phyloP scores from a whole-genome alignment of 2,113 vertebrate species.

The Pipra filicauda region DNA sequence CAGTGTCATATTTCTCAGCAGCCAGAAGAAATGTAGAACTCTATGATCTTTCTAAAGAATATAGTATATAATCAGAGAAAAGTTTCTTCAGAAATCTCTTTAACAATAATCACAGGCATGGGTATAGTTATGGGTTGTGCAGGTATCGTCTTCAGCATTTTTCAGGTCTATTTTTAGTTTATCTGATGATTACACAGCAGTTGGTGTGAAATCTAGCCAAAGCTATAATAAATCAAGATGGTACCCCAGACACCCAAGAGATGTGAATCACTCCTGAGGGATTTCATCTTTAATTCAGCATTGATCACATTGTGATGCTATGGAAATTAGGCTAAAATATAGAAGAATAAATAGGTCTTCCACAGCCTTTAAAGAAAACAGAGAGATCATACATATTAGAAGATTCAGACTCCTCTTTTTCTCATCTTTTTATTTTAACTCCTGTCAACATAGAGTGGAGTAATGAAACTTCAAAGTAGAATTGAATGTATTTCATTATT shows the following conservation, averaged over 20 bases:
- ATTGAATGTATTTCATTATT: not conserved
- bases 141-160: not conserved
- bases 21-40: not conserved
- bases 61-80: not conserved
- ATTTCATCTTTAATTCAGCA: not conserved
- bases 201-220: not conserved
- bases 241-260: not conserved
- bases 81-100: not conserved
- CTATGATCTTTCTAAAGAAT: not conserved
- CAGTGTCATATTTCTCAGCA: not conserved
- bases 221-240: not conserved
- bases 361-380: not conserved
- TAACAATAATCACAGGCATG: not conserved
- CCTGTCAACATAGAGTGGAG: not conserved
- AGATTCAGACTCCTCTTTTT: not conserved
- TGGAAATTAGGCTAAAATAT: not conserved
- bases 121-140: not conserved
- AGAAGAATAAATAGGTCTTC: not conserved
- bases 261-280: not conserved
- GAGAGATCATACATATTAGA: not conserved
- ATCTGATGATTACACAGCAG: not conserved
- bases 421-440: not conserved
- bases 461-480: not conserved
- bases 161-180: not conserved
- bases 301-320: rapidly evolving